Conservation (phyloP, 2,888 invertebrate species). For the Heliconius hortense region DNA sequence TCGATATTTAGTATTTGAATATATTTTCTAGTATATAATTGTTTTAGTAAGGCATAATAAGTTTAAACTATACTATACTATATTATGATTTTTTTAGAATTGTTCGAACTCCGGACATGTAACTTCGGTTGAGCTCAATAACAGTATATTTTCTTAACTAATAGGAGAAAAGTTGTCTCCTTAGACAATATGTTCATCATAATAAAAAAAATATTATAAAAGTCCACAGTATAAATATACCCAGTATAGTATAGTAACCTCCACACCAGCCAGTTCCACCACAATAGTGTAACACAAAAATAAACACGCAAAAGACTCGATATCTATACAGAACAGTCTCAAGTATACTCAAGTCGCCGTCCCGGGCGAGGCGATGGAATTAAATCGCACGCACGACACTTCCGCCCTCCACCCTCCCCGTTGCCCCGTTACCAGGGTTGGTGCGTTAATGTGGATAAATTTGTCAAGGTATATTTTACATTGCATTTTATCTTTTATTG, state of each 20-base stretch:
- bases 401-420: conserved; percentile 56
- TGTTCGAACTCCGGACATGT: not conserved
- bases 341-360: conserved; percentile 55
- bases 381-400: conserved; percentile 81
- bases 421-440: conserved; percentile 45
- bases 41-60: too few relatives aligned
- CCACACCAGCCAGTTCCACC: not conserved
- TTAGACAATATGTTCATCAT: not conserved
- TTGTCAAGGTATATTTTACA: not conserved
- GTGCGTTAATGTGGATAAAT: not conserved
- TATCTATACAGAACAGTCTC: conserved; percentile 40
- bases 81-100: not conserved
- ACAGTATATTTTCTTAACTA: not conserved
- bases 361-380: conserved; percentile 77
- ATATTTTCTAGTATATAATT: too few relatives aligned
- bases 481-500: not conserved
- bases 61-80: too few relatives aligned
- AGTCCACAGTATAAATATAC: not conserved
- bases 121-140: not conserved
- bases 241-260: not conserved
- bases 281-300: conserved; percentile 1
- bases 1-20: not conserved
- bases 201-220: not conserved
- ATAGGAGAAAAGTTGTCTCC: not conserved
- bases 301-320: conserved; percentile 2